These are phyloP conservation scores for Ophion ellenae DNA, from an alignment of 2,888 invertebrate genomes.

Conservation along the genomic window DNA sequence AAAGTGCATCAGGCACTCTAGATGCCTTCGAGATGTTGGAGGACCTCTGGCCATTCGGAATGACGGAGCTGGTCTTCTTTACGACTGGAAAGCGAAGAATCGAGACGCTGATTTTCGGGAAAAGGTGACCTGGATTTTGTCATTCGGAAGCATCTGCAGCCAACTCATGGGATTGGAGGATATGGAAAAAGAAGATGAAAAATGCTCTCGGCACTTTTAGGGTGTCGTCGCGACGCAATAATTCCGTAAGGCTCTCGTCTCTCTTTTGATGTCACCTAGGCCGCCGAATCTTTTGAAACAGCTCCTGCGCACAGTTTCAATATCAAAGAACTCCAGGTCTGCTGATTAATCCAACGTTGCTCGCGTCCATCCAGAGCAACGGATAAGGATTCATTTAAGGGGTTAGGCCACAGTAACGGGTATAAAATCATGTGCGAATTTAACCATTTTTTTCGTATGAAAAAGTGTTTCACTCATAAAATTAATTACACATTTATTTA, in stretches of 20 bases:
- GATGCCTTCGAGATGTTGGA: background rate
- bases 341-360: constrained; percentile 43
- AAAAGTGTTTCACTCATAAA: too few relatives aligned
- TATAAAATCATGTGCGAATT: too few relatives aligned
- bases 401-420: too few relatives aligned
- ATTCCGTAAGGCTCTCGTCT: background rate
- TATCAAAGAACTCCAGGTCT: background rate
- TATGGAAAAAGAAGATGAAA: background rate
- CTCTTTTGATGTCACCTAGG: background rate
- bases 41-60: background rate
- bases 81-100: background rate
- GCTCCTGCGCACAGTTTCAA: background rate
- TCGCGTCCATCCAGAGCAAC: background rate
- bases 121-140: background rate
- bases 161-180: background rate
- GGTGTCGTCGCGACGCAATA: background rate
- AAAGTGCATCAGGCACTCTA: constrained; percentile 45
- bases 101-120: background rate
- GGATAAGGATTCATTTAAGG: constrained; percentile 23
- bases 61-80: background rate
- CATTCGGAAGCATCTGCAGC: background rate
- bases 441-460: too few relatives aligned
- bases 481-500: too few relatives aligned
- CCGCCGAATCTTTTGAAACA: background rate
- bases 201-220: background rate